Percentiles rank a stretch among this genome's conserved stretches.
These are phyloP conservation scores for Nomia melanderi DNA, from an alignment of 1,140 invertebrate species.

Conservation along the genomic window DNA sequence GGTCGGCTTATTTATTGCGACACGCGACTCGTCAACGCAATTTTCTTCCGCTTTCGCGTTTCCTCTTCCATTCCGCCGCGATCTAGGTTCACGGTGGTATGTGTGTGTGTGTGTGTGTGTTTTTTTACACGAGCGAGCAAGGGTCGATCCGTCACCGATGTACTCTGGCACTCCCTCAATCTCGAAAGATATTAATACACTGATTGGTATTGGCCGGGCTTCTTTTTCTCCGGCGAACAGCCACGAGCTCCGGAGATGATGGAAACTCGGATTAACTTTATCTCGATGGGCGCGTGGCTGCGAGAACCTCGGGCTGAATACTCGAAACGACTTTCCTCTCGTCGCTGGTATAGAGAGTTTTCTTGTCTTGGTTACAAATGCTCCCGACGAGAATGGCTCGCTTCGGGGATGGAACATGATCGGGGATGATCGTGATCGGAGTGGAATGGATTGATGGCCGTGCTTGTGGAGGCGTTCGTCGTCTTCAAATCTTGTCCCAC, in stretches of 20 bases:
- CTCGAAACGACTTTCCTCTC: neutral
- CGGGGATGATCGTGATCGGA: neutral
- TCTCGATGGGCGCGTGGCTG: neutral
- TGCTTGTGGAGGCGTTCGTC: no score
- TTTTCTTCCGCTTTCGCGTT: slow-evolving; percentile 4
- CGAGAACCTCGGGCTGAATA: neutral
- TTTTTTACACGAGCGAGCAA: no score
- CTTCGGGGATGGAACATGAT: neutral
- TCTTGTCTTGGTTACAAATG: no score
- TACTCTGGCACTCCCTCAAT: neutral
- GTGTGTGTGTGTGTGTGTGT: no score
- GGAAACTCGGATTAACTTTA: slow-evolving; percentile 29
- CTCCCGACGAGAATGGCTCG: neutral
- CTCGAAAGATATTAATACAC: slow-evolving; percentile 27
- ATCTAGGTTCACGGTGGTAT: neutral
- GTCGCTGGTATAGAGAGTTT: neutral
- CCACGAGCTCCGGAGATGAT: neutral
- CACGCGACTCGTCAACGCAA: neutral
- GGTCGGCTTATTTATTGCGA: slow-evolving; percentile 16
- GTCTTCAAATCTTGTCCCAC: no score
- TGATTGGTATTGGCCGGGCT: slow-evolving; percentile 28
- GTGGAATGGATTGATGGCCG: no score
- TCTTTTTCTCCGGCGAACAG: neutral
- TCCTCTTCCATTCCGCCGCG: slow-evolving; percentile 1
- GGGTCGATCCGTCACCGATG: neutral